Evolutionary conservation across 2,888 invertebrate species (phyloP).

Genomic region (Acrocyrtus sp.): DNA sequence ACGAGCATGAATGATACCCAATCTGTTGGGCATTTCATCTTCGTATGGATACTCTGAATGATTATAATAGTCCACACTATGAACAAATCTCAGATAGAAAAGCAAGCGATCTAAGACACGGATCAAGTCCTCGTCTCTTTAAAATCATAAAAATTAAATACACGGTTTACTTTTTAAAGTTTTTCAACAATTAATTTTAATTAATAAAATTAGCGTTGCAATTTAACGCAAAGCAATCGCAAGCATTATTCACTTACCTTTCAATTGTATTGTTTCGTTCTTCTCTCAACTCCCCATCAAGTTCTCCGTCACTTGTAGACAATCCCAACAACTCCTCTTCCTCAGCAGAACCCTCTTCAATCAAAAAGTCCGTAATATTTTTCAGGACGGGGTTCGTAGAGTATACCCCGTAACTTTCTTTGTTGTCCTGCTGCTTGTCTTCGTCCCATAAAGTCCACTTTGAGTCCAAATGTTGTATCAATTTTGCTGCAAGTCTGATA

Average conservation of each 20-base stretch:
- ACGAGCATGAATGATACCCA: slow-evolving; percentile 97
- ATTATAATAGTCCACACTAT: slow-evolving; percentile 99
- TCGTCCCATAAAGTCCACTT: slow-evolving; percentile 83
- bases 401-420: slow-evolving; percentile 65
- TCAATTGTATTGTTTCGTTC: slow-evolving; percentile 79
- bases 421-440: slow-evolving; percentile 65
- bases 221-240: background rate
- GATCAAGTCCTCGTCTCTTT: slow-evolving; percentile 61
- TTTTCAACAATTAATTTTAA: too few species aligned
- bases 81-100: slow-evolving; percentile 93
- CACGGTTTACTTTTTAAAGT: background rate
- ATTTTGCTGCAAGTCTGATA: slow-evolving; percentile 90
- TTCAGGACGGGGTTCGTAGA: slow-evolving; percentile 86
- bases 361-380: slow-evolving; percentile 96
- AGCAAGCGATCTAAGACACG: slow-evolving; percentile 80
- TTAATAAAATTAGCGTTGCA: too few species aligned
- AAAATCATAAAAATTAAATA: slow-evolving; percentile 21
- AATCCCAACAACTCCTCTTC: slow-evolving; percentile 91
- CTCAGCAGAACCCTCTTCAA: slow-evolving; percentile 98
- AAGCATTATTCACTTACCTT: slow-evolving; percentile 74
- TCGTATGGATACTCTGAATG: slow-evolving; percentile 99
- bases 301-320: slow-evolving; percentile 69
- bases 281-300: slow-evolving; percentile 65
- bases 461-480: slow-evolving; percentile 89
- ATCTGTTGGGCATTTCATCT: slow-evolving; percentile 99